Evolutionary conservation across 2,113 vertebrate species (phyloP).

Genomic region (Tachycineta bicolor): DNA sequence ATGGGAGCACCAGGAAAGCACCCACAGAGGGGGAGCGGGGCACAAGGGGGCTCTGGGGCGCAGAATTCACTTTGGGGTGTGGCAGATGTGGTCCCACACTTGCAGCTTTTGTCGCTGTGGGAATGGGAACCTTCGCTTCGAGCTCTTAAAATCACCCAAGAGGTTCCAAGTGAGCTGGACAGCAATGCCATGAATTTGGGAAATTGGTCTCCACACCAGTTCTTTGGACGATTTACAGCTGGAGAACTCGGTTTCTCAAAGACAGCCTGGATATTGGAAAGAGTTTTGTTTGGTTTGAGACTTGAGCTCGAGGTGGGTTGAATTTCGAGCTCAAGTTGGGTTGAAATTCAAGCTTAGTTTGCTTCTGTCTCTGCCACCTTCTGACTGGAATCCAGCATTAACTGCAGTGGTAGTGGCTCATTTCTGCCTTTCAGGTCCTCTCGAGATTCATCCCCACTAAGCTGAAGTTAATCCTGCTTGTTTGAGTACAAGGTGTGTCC

Average conservation of each 20-base stretch:
- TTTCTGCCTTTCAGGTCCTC: background rate
- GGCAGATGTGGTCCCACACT: rapidly evolving
- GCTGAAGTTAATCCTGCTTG: background rate
- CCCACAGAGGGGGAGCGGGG: background rate
- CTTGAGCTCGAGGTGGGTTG: background rate
- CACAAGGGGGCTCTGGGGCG: background rate
- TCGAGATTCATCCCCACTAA: background rate
- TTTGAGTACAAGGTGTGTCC: background rate
- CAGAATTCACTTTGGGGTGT: background rate
- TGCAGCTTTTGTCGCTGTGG: background rate
- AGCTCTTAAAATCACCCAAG: background rate
- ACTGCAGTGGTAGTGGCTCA: background rate
- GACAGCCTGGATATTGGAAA: background rate
- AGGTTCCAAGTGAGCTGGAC: background rate
- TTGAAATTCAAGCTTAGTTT: background rate
- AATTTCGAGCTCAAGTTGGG: background rate
- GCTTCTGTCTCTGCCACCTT: background rate
- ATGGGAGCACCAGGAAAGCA: background rate
- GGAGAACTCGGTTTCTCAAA: background rate
- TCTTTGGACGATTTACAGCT: background rate
- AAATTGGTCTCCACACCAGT: background rate
- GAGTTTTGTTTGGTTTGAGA: background rate
- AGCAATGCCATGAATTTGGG: background rate
- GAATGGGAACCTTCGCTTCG: background rate
- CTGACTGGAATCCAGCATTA: background rate